These are phyloP conservation scores for Hystrix brachyura DNA, from an alignment of 2,113 vertebrate species.

Conservation along the genomic window DNA sequence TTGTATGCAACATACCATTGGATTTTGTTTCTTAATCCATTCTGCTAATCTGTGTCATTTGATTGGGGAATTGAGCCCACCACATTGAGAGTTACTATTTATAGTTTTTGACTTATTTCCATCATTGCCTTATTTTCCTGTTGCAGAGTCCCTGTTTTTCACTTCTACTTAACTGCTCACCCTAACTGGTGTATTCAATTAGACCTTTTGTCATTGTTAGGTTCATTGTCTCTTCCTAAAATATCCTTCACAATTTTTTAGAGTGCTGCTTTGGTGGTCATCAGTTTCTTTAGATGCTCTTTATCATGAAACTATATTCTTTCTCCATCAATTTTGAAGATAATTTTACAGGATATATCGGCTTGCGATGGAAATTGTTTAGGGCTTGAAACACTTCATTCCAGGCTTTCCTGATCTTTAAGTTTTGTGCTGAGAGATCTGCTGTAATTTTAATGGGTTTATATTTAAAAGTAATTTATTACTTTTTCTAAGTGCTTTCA, in stretches of 20 bases:
- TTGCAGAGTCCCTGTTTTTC: neutral
- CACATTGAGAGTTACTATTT: neutral
- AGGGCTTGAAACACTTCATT: neutral
- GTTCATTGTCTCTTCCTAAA: neutral
- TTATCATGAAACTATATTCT: neutral
- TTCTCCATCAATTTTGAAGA: neutral
- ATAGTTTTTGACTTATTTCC: neutral
- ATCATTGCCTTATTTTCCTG: neutral
- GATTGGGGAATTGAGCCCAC: neutral
- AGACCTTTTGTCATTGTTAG: neutral
- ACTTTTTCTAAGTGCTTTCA: neutral
- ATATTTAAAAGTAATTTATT: neutral
- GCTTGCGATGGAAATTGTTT: neutral
- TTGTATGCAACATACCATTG: neutral
- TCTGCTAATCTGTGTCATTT: too few species aligned
- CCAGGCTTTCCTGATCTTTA: neutral
- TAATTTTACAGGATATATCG: neutral
- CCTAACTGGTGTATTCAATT: neutral
- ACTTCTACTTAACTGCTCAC: neutral
- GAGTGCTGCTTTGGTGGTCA: neutral
- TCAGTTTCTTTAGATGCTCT: neutral
- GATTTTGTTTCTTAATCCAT: neutral
- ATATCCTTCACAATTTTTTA: neutral
- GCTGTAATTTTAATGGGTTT: neutral
- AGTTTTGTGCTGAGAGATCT: neutral